These are phyloP conservation scores for Trichechus manatus DNA, from an alignment of 2,113 vertebrate genomes.

Conservation along the genomic window DNA sequence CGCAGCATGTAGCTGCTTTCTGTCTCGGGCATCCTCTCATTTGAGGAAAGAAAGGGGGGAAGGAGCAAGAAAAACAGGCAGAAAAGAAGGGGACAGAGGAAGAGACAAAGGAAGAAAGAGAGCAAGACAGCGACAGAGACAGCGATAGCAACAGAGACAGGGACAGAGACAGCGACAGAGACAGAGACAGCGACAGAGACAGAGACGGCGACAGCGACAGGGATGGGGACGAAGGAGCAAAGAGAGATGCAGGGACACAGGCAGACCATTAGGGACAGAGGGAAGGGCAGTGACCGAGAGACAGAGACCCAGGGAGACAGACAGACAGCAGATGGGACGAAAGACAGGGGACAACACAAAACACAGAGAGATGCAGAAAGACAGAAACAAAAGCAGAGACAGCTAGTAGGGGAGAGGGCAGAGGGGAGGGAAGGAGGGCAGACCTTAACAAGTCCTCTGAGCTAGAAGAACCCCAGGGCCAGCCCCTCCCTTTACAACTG, in stretches of 20 bases:
- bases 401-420: no score
- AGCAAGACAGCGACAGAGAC: fast-evolving
- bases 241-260: not conserved
- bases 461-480: not conserved
- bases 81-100: not conserved
- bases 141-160: no score
- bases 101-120: no score
- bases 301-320: not conserved
- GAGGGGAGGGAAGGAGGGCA: no score
- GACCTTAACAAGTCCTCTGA: not conserved
- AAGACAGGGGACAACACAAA: not conserved
- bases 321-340: not conserved
- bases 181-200: no score
- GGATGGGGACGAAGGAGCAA: not conserved
- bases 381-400: not conserved
- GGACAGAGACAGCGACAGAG: no score
- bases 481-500: not conserved
- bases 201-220: not conserved
- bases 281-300: not conserved
- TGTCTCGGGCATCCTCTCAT: not conserved
- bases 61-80: not conserved
- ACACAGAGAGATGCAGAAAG: not conserved
- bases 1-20: not conserved
- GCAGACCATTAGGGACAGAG: no score
- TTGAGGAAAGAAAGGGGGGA: not conserved